Conservation (phyloP, 2,113 vertebrate species). For the Acanthochromis polyacanthus region DNA sequence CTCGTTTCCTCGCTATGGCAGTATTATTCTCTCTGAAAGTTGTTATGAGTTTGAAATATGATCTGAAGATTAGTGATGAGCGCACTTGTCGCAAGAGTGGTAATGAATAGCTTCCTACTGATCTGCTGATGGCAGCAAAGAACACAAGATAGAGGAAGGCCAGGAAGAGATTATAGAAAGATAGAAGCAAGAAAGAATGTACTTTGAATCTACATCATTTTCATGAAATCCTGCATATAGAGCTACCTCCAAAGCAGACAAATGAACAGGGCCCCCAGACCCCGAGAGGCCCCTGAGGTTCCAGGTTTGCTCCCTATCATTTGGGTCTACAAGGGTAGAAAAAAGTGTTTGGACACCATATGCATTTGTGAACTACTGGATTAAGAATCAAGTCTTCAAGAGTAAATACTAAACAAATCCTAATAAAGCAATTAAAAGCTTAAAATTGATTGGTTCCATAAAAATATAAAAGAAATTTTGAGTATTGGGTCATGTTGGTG, state of each 20-base stretch:
- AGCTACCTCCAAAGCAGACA: no score
- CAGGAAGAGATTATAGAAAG: background rate
- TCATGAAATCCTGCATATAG: background rate
- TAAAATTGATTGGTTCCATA: no score
- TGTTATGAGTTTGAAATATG: slow-evolving; percentile 51
- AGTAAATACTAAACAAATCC: no score
- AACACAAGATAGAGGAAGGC: background rate
- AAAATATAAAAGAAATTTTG: no score
- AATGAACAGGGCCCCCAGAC: no score
- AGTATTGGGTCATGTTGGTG: no score
- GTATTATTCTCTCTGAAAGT: slow-evolving; percentile 46
- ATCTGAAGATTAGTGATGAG: slow-evolving; percentile 16
- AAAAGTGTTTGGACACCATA: no score
- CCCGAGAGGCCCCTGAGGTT: no score
- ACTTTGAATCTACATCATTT: background rate
- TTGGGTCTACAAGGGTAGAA: no score
- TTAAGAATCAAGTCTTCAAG: no score
- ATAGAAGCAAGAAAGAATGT: background rate
- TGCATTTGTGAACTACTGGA: no score
- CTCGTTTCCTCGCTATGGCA: slow-evolving; percentile 19
- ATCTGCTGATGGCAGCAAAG: slow-evolving; percentile 48
- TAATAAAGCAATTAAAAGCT: no score
- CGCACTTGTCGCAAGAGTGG: background rate
- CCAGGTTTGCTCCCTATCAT: background rate
- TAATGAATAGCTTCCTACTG: slow-evolving; percentile 49